Base-by-base conservation (phyloP, 2,797 vertebrate species). In the Trachurus trachurus region DNA sequence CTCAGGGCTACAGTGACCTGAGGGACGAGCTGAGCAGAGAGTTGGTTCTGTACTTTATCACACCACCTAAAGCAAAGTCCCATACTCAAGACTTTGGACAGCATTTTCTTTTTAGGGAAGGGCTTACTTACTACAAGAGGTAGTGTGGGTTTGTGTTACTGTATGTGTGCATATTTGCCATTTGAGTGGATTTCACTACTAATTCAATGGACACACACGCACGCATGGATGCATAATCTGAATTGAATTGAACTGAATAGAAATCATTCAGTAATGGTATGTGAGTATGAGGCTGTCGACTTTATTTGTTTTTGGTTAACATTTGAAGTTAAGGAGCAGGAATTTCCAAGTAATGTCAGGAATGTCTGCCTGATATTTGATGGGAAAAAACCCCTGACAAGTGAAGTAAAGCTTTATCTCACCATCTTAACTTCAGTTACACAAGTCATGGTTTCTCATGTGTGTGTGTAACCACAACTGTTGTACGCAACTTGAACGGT, bases 1-100 rank as follows among this genome's bases (percentile, higher is more conserved):
- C 88, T 90, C 83, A 17, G 84, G 88, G 89, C 87, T 69, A 69
- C 70, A 49, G 68, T 79, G 82, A 83, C 79, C 81, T 17, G 70
- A 77, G 67, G 78, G 80, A 58, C 0, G 6, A 76, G 54, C 63
- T 61, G 60, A 57, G 72, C 31, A 34, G 42, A 71, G 73, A 77
- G 65, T 64, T 40, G 80, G 34, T 75, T 66, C 57, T 66, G 21
- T 64, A 45, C 58, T 85, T 86, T 59, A 69, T 81, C 67, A 72
- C 39, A 81, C 74, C 78, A 68, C 71, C 67, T 71, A 76, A 74
- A 82, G 49, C 64, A 59, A 69, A 73, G 53, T 54, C 56, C 59
- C 68, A 54, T 19, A 13, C 57, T 52, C 40, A 37, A 50, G 42
- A 59, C 16, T 65, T 67, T 39, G 39, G 47, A 60, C 26, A 42